Base-by-base conservation (phyloP, 2,888 invertebrate genomes). In the Cheilosia pagana region DNA sequence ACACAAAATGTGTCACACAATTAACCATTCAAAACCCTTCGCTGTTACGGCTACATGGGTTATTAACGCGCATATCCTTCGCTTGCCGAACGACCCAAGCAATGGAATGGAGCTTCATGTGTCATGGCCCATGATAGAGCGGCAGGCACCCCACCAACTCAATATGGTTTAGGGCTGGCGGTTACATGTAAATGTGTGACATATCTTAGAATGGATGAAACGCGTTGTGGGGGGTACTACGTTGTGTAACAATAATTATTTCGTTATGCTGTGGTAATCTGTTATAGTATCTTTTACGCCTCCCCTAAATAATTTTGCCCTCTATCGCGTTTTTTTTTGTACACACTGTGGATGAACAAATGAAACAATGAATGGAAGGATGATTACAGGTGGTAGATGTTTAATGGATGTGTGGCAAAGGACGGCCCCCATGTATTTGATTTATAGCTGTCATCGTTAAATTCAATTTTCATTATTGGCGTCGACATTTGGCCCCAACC, bases 401-500 rank as follows among this genome's bases (percentile, higher is more conserved):
- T 67, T 63, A 74, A 63, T 81, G 53, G 50, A 48, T 59, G 35
- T 62, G 55, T 43, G 31, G 53, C 52, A 28, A 59, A 41, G 41
- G 53, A 23, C 16, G 43, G 31, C 4, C 21, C 6, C 14, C 3
- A 50, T 50, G 50, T 70, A 70, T 79, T 83, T 79, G 74, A 83
- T 74, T 79, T 79, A 83, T 57, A 63, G 63, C 67, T 78, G 83
- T 63, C 83, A 83, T 78, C 78, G 74, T 63, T 74, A 52, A 83
- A 83, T 75, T 83, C 70, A 79, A 75, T 83, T 78, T 83, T 75
- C 83, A 83, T 83, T 72, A 72, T 74, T 68, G 48, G 10, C 62
- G 72, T 63, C 67, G 62, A 78, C 74, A 62, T 74, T 83, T 48
- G 28, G 19, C 41, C 57, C 63, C 28, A 16, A 16, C 6, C 19